These are phyloP conservation scores for Phyllotis vaccarum DNA, from an alignment of 2,797 vertebrate species.

Conservation along the genomic window DNA sequence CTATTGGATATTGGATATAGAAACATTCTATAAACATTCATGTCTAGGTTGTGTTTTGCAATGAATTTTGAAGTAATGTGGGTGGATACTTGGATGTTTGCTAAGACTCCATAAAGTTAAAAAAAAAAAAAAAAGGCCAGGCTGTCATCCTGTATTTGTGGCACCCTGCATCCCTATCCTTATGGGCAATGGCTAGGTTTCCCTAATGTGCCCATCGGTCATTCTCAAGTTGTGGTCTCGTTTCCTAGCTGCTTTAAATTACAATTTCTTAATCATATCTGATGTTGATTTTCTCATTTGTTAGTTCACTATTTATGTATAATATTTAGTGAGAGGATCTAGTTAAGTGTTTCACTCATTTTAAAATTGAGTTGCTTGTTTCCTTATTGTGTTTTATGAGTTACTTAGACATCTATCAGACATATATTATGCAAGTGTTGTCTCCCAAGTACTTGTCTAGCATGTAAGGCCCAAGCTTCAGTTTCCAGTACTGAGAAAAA, in stretches of 20 bases:
- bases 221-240: background rate
- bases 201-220: background rate
- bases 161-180: background rate
- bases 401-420: background rate
- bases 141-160: background rate
- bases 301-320: background rate
- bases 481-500: background rate
- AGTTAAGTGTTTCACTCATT: background rate
- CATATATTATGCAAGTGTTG: background rate
- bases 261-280: background rate
- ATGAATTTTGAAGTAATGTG: background rate
- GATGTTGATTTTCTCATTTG: background rate
- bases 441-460: background rate
- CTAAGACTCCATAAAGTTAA: background rate
- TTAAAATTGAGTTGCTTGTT: background rate
- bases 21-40: background rate
- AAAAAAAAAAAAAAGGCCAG: background rate
- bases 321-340: background rate
- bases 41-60: background rate
- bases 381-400: conserved; percentile 23
- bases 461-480: background rate
- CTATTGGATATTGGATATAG: background rate
- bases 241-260: background rate
- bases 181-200: background rate
- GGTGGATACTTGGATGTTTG: background rate